These are phyloP conservation scores for Aphodius granarius DNA, from an alignment of 2,888 invertebrate genomes.

Conservation along the genomic window DNA sequence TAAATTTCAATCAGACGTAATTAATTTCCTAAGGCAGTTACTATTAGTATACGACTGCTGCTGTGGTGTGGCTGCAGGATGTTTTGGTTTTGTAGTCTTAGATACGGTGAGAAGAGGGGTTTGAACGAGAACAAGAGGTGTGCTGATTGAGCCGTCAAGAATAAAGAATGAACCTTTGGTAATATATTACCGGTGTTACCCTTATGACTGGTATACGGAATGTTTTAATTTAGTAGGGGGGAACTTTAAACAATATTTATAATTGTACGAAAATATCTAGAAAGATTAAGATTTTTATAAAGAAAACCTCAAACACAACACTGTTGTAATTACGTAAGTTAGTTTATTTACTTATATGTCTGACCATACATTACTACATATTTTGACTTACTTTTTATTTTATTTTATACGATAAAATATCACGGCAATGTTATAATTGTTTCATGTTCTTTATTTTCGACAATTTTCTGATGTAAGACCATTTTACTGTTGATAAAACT, in stretches of 20 bases:
- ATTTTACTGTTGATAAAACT: no score
- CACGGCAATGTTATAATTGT: no score
- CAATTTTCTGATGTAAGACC: no score
- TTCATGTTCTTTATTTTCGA: no score
- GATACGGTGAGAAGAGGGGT: constrained; percentile 6
- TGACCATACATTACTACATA: no score
- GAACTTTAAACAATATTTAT: background rate
- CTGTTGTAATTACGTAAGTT: no score
- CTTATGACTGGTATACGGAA: constrained; percentile 28
- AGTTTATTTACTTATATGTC: no score
- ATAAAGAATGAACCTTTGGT: constrained; percentile 44
- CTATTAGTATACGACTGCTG: background rate
- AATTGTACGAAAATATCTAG: background rate
- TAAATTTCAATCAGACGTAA: constrained; percentile 50
- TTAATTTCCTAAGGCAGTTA: constrained; percentile 50
- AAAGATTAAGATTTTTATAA: no score
- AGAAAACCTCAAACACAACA: no score
- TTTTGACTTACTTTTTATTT: no score
- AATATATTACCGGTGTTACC: constrained; percentile 52
- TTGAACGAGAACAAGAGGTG: constrained; percentile 43
- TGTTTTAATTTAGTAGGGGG: background rate
- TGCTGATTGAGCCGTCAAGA: constrained; percentile 51
- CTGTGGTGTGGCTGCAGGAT: background rate
- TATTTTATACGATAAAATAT: no score
- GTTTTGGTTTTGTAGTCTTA: background rate